Evolutionary conservation across 2,888 invertebrate species (phyloP).

Genomic region (Eupithecia subumbrata): DNA sequence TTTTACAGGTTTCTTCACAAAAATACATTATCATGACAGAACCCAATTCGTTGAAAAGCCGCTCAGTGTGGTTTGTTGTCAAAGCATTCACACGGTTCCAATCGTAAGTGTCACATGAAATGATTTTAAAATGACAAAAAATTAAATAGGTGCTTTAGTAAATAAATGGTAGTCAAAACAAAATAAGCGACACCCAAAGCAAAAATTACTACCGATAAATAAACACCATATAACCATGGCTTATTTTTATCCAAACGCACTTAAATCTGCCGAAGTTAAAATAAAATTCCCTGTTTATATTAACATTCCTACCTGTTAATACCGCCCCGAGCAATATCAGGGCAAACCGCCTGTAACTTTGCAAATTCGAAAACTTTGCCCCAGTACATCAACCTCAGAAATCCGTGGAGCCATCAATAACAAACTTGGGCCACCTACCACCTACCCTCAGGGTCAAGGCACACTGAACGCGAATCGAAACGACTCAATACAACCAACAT

Average conservation of each 20-base stretch:
- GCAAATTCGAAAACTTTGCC: slow-evolving; percentile 21
- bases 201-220: not conserved
- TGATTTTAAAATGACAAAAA: too few species aligned
- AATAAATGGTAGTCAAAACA: not conserved
- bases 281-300: slow-evolving; percentile 10
- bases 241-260: not conserved
- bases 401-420: slow-evolving; percentile 38
- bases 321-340: slow-evolving; percentile 1
- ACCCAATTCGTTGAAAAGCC: too few species aligned
- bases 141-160: too few species aligned
- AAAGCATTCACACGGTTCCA: too few species aligned
- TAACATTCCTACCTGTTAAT: slow-evolving; percentile 10
- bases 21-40: too few species aligned
- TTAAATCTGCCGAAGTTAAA: not conserved
- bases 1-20: too few species aligned
- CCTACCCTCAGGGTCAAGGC: not conserved
- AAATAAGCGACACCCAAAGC: not conserved
- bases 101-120: too few species aligned
- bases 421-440: slow-evolving; percentile 34
- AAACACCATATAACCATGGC: not conserved
- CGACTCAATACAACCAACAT: too few species aligned
- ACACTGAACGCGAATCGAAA: not conserved
- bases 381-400: slow-evolving; percentile 36
- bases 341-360: slow-evolving; percentile 18
- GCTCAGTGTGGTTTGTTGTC: too few species aligned